These are phyloP conservation scores for Capra hircus DNA, from an alignment of 2,113 vertebrate species.

Conservation along the genomic window DNA sequence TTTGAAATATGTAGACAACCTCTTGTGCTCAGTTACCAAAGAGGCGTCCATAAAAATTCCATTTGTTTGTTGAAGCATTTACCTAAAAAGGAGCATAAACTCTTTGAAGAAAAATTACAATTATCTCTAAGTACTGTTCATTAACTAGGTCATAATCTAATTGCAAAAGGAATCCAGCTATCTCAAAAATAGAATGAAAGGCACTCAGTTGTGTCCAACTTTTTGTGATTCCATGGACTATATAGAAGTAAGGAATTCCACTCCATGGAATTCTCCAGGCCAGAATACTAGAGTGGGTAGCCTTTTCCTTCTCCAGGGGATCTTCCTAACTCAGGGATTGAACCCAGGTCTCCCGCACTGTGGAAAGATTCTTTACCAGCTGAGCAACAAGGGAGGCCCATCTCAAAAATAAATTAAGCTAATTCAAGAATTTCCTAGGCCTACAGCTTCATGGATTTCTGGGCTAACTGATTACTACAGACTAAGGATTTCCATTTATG, in stretches of 20 bases:
- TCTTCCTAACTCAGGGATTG: not conserved
- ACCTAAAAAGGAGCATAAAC: not conserved
- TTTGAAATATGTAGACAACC: not conserved
- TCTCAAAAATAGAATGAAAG: not conserved
- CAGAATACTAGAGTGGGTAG: not conserved
- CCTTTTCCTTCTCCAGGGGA: not conserved
- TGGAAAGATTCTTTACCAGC: not conserved
- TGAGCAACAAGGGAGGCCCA: not conserved
- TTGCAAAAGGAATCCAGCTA: not conserved
- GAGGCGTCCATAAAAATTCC: not conserved
- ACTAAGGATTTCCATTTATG: not conserved
- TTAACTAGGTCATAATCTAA: not conserved
- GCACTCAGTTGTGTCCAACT: not conserved
- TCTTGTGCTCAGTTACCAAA: not conserved
- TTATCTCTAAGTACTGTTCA: not conserved
- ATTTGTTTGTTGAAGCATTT: not conserved
- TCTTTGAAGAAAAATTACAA: not conserved
- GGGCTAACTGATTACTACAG: not conserved
- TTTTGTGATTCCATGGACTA: not conserved
- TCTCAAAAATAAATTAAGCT: not conserved
- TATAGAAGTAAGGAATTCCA: not conserved
- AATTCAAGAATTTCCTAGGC: not conserved
- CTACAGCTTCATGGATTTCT: not conserved
- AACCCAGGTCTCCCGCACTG: fast-evolving
- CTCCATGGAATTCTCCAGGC: not conserved